phyloP scores from a whole-genome alignment of 2,888 invertebrate species.

The Scaptomyza tumidula region DNA sequence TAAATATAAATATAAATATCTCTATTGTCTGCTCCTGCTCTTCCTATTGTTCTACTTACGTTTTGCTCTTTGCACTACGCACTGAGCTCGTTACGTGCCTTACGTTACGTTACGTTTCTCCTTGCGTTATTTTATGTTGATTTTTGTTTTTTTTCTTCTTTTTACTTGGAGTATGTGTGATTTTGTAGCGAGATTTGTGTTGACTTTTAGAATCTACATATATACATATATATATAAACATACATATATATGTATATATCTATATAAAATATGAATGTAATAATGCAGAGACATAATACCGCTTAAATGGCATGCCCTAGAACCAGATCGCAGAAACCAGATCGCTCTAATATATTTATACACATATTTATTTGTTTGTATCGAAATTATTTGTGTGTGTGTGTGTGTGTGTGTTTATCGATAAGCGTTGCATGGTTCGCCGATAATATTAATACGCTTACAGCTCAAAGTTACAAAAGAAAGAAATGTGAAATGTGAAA shows the following conservation, averaged over 20 bases:
- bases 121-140: conserved; percentile 9
- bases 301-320: conserved; percentile 66
- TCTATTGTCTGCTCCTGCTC: conserved; percentile 14
- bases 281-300: conserved; percentile 37
- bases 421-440: conserved; percentile 40
- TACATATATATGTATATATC: not conserved
- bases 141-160: conserved; percentile 11
- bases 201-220: conserved; percentile 27
- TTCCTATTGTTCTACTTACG: conserved; percentile 12
- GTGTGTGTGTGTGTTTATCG: conserved; percentile 43
- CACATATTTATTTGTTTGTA: not conserved
- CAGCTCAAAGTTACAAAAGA: conserved; percentile 17
- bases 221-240: conserved; percentile 4
- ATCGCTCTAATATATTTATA: conserved; percentile 12
- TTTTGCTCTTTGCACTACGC: conserved; percentile 28
- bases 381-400: conserved; percentile 27
- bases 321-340: conserved; percentile 14
- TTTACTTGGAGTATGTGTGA: conserved; percentile 39
- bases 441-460: conserved; percentile 30
- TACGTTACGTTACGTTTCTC: conserved; percentile 24
- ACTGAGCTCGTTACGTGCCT: conserved; percentile 26
- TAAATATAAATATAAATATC: not conserved
- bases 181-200: conserved; percentile 46
- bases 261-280: conserved; percentile 31
- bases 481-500: conserved; percentile 1